A percentile compares a stretch with the other conserved stretches of the same genome.
Evolutionary conservation across 2,113 vertebrate genomes (phyloP).

Genomic region (Suncus etruscus): DNA sequence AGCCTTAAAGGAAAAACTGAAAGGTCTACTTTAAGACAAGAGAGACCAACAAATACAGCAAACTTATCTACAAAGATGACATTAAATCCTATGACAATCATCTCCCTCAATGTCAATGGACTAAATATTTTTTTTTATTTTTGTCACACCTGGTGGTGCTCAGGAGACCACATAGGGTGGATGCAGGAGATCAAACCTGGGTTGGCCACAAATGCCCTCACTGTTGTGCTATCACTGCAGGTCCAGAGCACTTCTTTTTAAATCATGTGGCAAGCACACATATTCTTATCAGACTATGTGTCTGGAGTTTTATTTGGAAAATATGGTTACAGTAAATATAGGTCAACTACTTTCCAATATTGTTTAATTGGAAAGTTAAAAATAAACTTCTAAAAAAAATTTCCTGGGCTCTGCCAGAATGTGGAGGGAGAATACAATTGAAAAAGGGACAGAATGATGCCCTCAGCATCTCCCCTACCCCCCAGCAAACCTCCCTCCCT

Average conservation of each 20-base stretch:
- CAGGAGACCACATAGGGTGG: too few species aligned
- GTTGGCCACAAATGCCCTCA: too few species aligned
- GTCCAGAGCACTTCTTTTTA: constrained; percentile 49
- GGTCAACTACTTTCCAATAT: constrained; percentile 79
- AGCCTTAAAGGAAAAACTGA: too few species aligned
- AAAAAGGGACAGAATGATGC: not conserved
- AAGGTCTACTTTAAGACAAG: too few species aligned
- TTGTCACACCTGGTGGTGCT: too few species aligned
- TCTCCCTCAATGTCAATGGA: too few species aligned
- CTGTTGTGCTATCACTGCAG: too few species aligned
- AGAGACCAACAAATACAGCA: too few species aligned
- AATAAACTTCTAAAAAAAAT: constrained; percentile 56
- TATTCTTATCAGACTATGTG: constrained; percentile 68
- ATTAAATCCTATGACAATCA: too few species aligned
- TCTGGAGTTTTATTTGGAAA: constrained; percentile 79
- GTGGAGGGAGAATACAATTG: constrained; percentile 11
- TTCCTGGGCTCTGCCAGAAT: constrained; percentile 61
- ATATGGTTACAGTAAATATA: constrained; percentile 78
- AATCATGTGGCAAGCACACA: constrained; percentile 37
- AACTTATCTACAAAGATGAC: too few species aligned
- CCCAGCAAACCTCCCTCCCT: not conserved
- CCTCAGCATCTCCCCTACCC: not conserved
- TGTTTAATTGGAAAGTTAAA: constrained; percentile 73
- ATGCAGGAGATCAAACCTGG: too few species aligned
- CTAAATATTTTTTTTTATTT: too few species aligned